These are phyloP conservation scores for Neomonachus schauinslandi DNA, from an alignment of 2,113 vertebrate species.

Conservation along the genomic window DNA sequence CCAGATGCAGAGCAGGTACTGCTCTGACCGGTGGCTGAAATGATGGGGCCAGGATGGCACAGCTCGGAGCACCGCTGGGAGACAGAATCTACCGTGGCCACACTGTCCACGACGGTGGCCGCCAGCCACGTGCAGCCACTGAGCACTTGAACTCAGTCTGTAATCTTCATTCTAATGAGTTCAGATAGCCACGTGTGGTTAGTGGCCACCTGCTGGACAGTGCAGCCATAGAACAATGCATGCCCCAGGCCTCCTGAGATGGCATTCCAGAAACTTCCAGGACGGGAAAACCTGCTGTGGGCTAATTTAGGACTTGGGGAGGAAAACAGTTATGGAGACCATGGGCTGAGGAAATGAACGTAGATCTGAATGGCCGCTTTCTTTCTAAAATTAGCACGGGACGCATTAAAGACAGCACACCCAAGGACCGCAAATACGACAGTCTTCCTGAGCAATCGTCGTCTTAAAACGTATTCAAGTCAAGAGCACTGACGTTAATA, in stretches of 20 bases:
- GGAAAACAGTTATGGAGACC: not conserved
- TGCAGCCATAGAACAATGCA: not conserved
- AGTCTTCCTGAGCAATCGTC: not conserved
- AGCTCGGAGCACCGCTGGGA: too few relatives aligned
- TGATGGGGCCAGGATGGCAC: not conserved
- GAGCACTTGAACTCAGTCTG: not conserved
- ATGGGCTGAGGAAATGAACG: not conserved
- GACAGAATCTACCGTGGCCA: not conserved
- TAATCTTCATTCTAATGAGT: not conserved
- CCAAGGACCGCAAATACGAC: not conserved
- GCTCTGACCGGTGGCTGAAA: not conserved
- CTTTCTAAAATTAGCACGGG: not conserved
- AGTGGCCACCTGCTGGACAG: not conserved
- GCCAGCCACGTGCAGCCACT: not conserved
- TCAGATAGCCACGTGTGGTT: not conserved
- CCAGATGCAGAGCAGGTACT: not conserved
- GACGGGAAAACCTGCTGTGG: not conserved
- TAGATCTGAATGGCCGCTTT: not conserved
- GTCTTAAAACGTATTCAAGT: not conserved
- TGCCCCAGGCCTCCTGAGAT: not conserved
- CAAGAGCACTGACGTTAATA: not conserved
- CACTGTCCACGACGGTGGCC: rapidly evolving
- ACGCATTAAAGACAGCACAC: not conserved
- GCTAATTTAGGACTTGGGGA: not conserved
- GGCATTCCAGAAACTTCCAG: not conserved